Base-by-base conservation (phyloP, 2,113 vertebrate genomes). In the Phaethon lepturus region DNA sequence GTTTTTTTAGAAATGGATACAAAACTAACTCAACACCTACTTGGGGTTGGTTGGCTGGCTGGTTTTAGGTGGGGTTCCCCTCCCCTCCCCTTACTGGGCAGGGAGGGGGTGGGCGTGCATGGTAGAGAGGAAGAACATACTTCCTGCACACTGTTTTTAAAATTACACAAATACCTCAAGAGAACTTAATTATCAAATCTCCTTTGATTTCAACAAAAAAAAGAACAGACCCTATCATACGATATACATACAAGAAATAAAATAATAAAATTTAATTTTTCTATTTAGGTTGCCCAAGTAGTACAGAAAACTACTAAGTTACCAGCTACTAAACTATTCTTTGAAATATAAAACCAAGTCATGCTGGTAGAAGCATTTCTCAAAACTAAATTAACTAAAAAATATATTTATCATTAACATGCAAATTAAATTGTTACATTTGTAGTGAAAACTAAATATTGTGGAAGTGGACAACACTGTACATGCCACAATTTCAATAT, bases 31-130 rank as follows among this genome's bases (percentile, higher is more conserved):
- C 5, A 23, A 49, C 7, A 79, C 63, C n/a, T 60, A 69, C 8
- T 28, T 53, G 33, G 7, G 22, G 9, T 35, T 90, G 23, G 11
- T 47, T 60, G 44, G 33, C 26, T 86, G 58, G 5, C 13, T 4
- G 14, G 17, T 23, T 89, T 68, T 28, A 47, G 22, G 19, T 19
- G 4, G 7, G 3, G 22, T 33, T 29, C 19, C 7, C 6, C 17
- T 23, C 29, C 9, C 10, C 9, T 1, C 3, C 25, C 5, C 17
- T 64, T 69, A 45, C 14, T 6, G 5, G 6, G 10, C 6, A 5
- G 7, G 1, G 7, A 5, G 7, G 1, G 7, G 16, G 12, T 38
- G 38, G 38, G 38, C 38, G 38, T 38, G 13, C 4, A 6, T 8
- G 14, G 13, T 40, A 44, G 17, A 28, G 4, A 1, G 2, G 13